These are phyloP conservation scores for Phengaris alcon DNA, from an alignment of 2,888 invertebrate species.

Conservation along the genomic window DNA sequence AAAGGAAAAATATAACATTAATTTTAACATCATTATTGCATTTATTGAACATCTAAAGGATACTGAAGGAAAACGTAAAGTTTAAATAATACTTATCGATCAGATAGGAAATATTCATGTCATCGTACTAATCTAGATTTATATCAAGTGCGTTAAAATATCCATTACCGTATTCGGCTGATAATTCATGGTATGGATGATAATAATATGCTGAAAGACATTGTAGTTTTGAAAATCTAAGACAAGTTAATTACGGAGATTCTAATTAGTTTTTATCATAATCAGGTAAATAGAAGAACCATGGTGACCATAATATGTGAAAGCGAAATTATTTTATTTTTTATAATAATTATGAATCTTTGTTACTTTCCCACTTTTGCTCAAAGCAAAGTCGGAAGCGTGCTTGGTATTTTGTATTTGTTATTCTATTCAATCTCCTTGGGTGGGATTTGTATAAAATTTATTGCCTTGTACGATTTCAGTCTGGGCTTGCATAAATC, in stretches of 20 bases:
- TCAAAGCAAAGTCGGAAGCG: neutral
- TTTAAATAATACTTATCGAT: neutral
- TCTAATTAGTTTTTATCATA: no score
- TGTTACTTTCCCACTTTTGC: neutral
- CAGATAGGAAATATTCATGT: slow-evolving; percentile 1
- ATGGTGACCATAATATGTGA: no score
- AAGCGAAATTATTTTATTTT: no score
- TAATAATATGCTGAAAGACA: neutral
- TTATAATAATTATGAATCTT: no score
- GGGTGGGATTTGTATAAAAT: slow-evolving; percentile 21
- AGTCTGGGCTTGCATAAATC: slow-evolving; percentile 22
- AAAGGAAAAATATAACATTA: slow-evolving; percentile 39
- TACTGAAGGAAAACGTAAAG: neutral
- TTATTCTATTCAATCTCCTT: slow-evolving; percentile 15
- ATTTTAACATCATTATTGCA: slow-evolving; percentile 7
- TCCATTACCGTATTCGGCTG: neutral
- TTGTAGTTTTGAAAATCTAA: neutral
- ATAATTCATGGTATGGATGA: neutral
- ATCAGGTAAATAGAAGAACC: no score
- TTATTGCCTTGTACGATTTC: slow-evolving; percentile 17
- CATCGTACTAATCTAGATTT: neutral
- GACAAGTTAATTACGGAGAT: no score
- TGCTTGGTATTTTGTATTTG: neutral
- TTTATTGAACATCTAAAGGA: neutral
- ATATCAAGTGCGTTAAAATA: neutral